Evolutionary conservation across 2,888 invertebrate species (phyloP).

Genomic region (Morinoia aosen): DNA sequence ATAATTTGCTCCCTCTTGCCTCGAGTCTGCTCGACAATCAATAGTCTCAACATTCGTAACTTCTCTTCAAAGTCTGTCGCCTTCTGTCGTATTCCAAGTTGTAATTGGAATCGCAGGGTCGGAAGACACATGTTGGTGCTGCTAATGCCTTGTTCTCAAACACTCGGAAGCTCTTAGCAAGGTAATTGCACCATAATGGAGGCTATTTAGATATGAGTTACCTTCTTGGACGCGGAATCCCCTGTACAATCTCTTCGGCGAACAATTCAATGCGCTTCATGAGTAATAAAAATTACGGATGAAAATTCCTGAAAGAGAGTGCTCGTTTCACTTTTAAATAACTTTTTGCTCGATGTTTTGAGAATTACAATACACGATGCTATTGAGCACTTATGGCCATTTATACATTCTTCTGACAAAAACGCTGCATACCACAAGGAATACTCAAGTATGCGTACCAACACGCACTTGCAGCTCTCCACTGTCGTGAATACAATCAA

Average conservation of each 20-base stretch:
- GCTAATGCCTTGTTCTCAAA: conserved; percentile 40
- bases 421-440: background rate
- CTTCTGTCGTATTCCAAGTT: conserved; percentile 28
- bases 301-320: background rate
- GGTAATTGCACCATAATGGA: conserved; percentile 8
- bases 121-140: conserved; percentile 19
- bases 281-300: background rate
- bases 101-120: background rate
- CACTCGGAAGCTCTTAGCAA: background rate
- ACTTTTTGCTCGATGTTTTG: too few relatives aligned
- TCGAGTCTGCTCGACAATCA: background rate
- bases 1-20: background rate
- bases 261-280: background rate
- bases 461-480: background rate
- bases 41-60: background rate
- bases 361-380: too few relatives aligned
- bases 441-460: background rate
- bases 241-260: background rate
- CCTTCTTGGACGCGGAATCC: background rate
- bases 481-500: background rate
- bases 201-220: conserved; percentile 23
- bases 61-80: background rate
- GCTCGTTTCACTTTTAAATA: background rate
- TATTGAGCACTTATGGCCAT: background rate
- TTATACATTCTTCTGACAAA: background rate